phyloP scores from a whole-genome alignment of 2,113 vertebrate species.

The Aegypius monachus region DNA sequence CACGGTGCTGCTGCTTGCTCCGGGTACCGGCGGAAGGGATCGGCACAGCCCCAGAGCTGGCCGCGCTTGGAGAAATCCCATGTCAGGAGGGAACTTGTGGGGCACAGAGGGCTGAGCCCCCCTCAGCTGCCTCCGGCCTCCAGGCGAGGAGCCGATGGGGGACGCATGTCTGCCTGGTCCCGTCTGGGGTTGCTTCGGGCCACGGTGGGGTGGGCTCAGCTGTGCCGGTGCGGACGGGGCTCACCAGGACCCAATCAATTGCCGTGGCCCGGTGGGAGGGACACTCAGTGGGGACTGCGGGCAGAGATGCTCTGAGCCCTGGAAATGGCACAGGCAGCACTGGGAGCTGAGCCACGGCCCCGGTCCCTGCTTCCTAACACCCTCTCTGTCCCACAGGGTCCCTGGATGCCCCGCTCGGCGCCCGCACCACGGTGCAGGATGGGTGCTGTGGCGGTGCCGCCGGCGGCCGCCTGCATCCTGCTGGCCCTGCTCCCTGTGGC shows the following conservation, averaged over 20 bases:
- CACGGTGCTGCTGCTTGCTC: background rate
- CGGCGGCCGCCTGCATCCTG: background rate
- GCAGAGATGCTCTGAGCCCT: background rate
- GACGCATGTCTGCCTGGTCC: rapidly evolving
- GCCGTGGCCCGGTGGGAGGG: rapidly evolving
- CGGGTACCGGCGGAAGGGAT: too few species aligned
- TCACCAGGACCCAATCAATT: rapidly evolving
- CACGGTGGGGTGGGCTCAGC: rapidly evolving
- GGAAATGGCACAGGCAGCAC: background rate
- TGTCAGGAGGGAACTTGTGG: rapidly evolving
- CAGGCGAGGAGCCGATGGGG: background rate
- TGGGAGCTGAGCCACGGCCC: rapidly evolving
- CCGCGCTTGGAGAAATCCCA: rapidly evolving
- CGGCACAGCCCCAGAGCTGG: background rate
- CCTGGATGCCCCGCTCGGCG: background rate
- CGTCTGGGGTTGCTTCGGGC: background rate
- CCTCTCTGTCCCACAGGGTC: background rate
- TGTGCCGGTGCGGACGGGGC: background rate
- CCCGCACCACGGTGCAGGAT: slow-evolving; percentile 21
- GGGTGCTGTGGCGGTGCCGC: background rate
- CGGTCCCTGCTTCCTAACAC: rapidly evolving
- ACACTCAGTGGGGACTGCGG: rapidly evolving
- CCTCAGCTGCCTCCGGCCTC: background rate
- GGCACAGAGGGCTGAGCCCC: background rate
- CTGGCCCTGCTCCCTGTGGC: background rate